A percentile compares a stretch with the other conserved stretches of the same genome.
Conservation (phyloP, 2,797 vertebrate genomes). For the Anabas testudineus region DNA sequence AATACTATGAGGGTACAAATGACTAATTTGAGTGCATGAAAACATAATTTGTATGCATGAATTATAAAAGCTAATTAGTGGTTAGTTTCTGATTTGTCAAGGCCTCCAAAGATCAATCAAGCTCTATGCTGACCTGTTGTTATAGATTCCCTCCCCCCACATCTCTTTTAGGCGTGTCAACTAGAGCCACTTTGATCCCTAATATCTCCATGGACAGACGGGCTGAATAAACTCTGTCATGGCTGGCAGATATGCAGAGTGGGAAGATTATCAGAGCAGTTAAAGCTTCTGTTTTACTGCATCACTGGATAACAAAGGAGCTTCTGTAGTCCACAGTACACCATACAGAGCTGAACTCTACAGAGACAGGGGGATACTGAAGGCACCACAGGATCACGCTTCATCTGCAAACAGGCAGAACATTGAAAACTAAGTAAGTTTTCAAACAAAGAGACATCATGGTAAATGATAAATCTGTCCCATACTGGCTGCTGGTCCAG, state of each 20-base stretch:
- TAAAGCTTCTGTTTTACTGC: slow-evolving; percentile 52
- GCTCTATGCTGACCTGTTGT: slow-evolving; percentile 20
- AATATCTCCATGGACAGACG: slow-evolving; percentile 5
- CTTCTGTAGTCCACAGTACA: neutral
- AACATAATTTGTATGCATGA: slow-evolving; percentile 2
- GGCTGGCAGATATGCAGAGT: slow-evolving; percentile 44
- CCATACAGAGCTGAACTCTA: neutral
- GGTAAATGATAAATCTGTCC: neutral
- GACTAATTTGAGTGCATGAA: neutral
- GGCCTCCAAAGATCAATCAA: neutral
- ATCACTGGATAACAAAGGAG: slow-evolving; percentile 16
- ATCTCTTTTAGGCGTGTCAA: slow-evolving; percentile 32
- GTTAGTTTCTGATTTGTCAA: neutral
- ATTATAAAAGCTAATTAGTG: neutral
- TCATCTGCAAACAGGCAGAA: neutral
- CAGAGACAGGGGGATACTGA: neutral
- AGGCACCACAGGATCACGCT: neutral
- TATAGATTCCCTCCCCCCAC: slow-evolving; percentile 40
- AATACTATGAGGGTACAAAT: neutral
- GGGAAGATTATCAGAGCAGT: slow-evolving; percentile 46
- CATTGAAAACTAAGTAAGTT: neutral
- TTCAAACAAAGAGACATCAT: neutral
- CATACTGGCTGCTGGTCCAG: neutral
- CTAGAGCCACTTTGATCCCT: slow-evolving; percentile 30
- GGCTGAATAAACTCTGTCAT: slow-evolving; percentile 51